Conservation (phyloP, 2,888 invertebrate species). For the Dorcus parallelipipedus region DNA sequence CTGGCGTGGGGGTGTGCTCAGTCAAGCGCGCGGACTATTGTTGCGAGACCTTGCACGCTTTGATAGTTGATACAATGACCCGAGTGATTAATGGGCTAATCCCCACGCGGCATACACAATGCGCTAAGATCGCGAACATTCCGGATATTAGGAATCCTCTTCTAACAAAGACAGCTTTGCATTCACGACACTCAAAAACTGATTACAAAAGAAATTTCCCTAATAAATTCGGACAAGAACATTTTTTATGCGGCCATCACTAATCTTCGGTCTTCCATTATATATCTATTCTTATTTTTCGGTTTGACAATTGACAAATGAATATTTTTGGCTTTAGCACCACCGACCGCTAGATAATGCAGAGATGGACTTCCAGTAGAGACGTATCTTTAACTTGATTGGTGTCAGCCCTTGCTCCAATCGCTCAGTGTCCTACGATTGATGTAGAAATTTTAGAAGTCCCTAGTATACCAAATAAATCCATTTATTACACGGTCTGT, state of each 20-base stretch:
- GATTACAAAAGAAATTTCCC: not conserved
- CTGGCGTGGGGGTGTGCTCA: slow-evolving; percentile 40
- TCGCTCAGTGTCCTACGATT: slow-evolving; percentile 33
- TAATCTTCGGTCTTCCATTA: no score
- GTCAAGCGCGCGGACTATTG: slow-evolving; percentile 46
- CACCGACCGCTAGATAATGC: slow-evolving; percentile 33
- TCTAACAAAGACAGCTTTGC: slow-evolving; percentile 1
- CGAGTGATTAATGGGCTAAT: slow-evolving; percentile 52
- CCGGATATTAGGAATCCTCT: slow-evolving; percentile 51
- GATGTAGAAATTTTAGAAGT: not conserved
- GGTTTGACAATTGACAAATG: slow-evolving; percentile 38
- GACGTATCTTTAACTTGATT: slow-evolving; percentile 35
- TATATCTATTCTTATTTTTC: slow-evolving; percentile 3
- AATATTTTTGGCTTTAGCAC: slow-evolving; percentile 34
- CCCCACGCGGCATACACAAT: slow-evolving; percentile 52
- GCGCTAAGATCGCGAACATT: slow-evolving; percentile 50
- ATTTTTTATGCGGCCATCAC: no score
- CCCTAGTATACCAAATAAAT: slow-evolving; percentile 15
- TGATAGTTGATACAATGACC: slow-evolving; percentile 55
- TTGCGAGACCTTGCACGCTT: slow-evolving; percentile 50
- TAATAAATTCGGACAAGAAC: no score
- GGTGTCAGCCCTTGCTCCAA: slow-evolving; percentile 37
- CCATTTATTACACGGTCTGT: no score
- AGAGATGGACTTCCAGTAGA: slow-evolving; percentile 34
- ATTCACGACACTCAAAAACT: not conserved